Conservation (phyloP, 92 coral and sea anemone species). For the Zoanthus solanderi region DNA sequence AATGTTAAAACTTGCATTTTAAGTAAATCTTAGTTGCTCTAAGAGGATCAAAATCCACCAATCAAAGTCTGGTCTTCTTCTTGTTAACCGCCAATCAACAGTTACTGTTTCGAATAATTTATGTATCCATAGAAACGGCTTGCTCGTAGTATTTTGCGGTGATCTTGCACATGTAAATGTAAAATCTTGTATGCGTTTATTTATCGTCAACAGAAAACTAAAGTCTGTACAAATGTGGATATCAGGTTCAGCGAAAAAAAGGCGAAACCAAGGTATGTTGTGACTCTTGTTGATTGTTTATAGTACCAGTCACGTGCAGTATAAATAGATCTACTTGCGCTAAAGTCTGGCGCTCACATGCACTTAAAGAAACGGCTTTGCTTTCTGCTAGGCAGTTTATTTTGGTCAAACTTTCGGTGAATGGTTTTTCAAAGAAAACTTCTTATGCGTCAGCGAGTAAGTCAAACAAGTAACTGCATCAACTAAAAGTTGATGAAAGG, state of each 20-base stretch:
- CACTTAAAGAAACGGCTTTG: not conserved
- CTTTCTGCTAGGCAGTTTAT: conserved; percentile 2
- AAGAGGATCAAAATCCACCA: conserved; percentile 2
- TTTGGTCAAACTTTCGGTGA: not conserved
- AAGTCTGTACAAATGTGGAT: not conserved
- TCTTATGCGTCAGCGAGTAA: not conserved
- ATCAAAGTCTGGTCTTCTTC: not conserved
- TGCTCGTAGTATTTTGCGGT: not conserved
- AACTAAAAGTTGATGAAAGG: not conserved
- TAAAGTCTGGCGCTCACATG: not conserved
- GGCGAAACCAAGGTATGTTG: not conserved
- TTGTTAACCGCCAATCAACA: not conserved
- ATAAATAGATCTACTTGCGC: not conserved
- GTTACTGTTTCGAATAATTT: not conserved
- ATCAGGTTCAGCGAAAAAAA: not conserved
- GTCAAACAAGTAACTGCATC: not conserved
- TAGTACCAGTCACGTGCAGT: not conserved
- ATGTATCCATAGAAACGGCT: conserved; percentile 2
- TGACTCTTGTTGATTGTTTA: not conserved
- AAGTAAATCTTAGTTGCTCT: not conserved
- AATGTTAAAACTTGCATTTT: not conserved
- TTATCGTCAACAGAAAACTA: not conserved
- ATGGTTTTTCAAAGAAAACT: not conserved
- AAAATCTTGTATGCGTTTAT: not conserved
- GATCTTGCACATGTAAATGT: not conserved